Evolutionary conservation across 2,888 invertebrate genomes (phyloP).

Genomic region (Stenurella melanura): DNA sequence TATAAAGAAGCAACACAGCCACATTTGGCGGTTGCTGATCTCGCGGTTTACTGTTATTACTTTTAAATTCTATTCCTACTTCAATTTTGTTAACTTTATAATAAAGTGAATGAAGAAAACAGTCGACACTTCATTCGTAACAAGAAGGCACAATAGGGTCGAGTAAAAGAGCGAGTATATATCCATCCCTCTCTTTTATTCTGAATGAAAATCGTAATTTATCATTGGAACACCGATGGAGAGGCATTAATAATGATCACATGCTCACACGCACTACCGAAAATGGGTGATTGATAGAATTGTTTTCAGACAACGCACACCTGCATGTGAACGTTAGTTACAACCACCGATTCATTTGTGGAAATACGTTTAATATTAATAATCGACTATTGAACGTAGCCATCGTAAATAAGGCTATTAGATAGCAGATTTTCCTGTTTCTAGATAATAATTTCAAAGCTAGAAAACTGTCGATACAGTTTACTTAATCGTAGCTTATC

Average conservation of each 20-base stretch:
- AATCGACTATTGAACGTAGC: background rate
- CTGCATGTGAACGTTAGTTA: background rate
- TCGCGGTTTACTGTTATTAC: no score
- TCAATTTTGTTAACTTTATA: background rate
- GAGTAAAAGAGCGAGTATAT: background rate
- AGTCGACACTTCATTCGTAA: background rate
- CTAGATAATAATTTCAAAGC: no score
- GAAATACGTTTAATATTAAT: background rate
- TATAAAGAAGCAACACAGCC: no score
- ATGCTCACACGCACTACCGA: slow-evolving; percentile 2
- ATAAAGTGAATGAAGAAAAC: background rate
- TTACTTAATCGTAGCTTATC: no score
- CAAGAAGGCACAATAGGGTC: background rate
- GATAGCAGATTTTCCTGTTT: no score
- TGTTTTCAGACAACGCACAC: background rate
- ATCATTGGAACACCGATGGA: background rate
- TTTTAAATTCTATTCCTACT: no score
- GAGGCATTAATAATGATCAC: background rate
- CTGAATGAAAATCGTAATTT: background rate
- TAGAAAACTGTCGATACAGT: no score
- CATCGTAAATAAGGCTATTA: no score
- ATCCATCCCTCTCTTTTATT: background rate
- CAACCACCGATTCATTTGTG: background rate
- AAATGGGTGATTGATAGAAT: slow-evolving; percentile 7
- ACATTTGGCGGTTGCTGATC: no score